Base-by-base conservation (phyloP, 30 jellyfish, hydroid and myxozoan genomes). In the Thelohanellus kitauei region DNA sequence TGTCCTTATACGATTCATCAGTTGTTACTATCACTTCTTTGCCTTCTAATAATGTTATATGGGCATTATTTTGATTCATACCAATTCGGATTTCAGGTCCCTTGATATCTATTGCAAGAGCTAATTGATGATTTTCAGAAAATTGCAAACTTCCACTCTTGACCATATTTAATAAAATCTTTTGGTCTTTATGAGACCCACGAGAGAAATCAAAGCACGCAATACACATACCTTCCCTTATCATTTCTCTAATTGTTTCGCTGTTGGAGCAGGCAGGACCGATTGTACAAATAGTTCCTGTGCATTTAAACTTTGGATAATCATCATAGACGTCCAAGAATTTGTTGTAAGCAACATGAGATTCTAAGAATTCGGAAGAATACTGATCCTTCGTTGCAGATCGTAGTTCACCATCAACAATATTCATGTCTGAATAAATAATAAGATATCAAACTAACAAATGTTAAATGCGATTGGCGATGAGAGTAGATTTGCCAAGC, bases 31-130 rank as follows among this genome's bases (percentile, higher is more conserved):
- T 56, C 14, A 78, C 45, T 1, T 11, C 60, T 31, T 39, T 63
- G 14, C 65, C 97, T 29, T 44, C 57, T 38, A 17, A 31, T 54
- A 59, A 57, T 2, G 60, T 25, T 4, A 67, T 78, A 23, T 44
- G 73, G 11, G 45, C 31, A 48, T 56, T 66, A 27, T 56, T 66
- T 29, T 62, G 58, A 71, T 52, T 54, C 19, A 52, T 51, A n/a
- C 97, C 97, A 23, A 89, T 78, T 37, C 97, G 47, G 32, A 78
- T 78, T 43, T 78, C 97, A 15, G 97, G 89, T 33, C 97, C 97
- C 50, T 78, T 78, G 0, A 89, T 78, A 43, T 78, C 97, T 65
- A 78, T 41, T 2, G 97, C 97, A 34, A 78, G 46, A 3, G 88
- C 93, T 2, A 73, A 82, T 0, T 84, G 87, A 57, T 73, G 88